A percentile compares a stretch with the other conserved stretches of the same genome.
phyloP scores from a whole-genome alignment of 2,113 vertebrate species.

The Gallinago jamesoni region DNA sequence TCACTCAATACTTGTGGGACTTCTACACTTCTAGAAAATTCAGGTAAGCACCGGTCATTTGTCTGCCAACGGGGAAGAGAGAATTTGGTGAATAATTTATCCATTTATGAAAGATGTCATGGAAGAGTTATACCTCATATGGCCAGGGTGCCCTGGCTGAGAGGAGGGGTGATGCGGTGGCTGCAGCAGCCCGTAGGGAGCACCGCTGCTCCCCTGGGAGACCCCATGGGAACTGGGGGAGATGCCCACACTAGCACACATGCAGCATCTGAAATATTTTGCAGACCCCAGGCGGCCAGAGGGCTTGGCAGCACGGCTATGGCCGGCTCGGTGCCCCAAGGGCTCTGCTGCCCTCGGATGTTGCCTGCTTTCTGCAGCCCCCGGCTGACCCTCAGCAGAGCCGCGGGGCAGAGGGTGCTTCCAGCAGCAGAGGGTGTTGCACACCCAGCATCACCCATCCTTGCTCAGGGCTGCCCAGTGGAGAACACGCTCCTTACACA shows the following conservation, averaged over 20 bases:
- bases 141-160: neutral
- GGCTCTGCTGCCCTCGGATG: neutral
- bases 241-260: neutral
- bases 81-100: neutral
- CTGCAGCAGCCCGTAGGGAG: neutral
- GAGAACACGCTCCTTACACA: neutral
- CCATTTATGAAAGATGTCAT: neutral
- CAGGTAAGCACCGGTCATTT: neutral
- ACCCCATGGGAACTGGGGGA: fast-evolving
- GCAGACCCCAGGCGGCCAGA: neutral
- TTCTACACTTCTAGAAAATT: neutral
- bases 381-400: fast-evolving
- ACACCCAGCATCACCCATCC: neutral
- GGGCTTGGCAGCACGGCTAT: neutral
- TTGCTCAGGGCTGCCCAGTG: neutral
- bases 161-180: neutral
- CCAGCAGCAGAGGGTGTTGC: neutral
- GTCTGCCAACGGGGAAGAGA: neutral
- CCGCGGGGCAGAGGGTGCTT: neutral
- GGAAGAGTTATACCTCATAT: neutral
- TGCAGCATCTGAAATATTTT: neutral
- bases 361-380: neutral
- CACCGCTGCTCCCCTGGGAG: neutral
- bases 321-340: fast-evolving
- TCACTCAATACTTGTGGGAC: neutral